Evolutionary conservation across 2,797 vertebrate species (phyloP).

Genomic region (Eospalax fontanierii): DNA sequence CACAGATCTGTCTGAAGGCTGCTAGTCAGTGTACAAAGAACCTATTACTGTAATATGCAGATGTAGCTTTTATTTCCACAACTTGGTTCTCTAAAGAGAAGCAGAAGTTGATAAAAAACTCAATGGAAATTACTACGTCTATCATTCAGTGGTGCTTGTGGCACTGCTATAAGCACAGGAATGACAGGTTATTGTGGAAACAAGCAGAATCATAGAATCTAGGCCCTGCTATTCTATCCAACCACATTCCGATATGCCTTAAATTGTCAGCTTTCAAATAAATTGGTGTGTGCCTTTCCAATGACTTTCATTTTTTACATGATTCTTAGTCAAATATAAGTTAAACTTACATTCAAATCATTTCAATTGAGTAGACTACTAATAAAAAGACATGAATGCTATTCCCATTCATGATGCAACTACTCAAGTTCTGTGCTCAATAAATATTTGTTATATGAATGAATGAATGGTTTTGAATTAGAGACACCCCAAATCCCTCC

Average conservation of each 20-base stretch:
- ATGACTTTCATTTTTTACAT: conserved; percentile 75
- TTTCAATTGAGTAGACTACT: conserved; percentile 67
- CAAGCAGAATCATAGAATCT: conserved; percentile 42
- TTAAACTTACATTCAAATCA: conserved; percentile 73
- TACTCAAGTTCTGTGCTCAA: neutral
- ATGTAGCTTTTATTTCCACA: conserved; percentile 25
- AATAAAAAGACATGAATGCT: conserved; percentile 70
- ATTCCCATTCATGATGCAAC: conserved; percentile 30
- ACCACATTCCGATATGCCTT: conserved; percentile 15
- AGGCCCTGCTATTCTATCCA: neutral
- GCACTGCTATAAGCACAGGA: neutral
- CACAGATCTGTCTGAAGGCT: neutral
- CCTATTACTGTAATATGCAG: neutral
- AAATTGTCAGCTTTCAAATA: conserved; percentile 68
- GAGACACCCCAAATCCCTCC: conserved; percentile 56
- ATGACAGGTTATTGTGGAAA: neutral
- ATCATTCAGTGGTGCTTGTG: neutral
- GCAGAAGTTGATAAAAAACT: conserved; percentile 31
- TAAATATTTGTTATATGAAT: conserved; percentile 57
- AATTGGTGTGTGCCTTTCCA: conserved; percentile 48
- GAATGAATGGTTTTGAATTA: conserved; percentile 59
- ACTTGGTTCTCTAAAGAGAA: conserved; percentile 42
- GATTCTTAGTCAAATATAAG: conserved; percentile 79
- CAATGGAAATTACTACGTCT: conserved; percentile 17
- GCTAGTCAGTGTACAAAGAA: conserved; percentile 45